A percentile compares a stretch with the other conserved stretches of the same genome.
Evolutionary conservation across 2,113 vertebrate species (phyloP).

Genomic region (Chaenocephalus aceratus): DNA sequence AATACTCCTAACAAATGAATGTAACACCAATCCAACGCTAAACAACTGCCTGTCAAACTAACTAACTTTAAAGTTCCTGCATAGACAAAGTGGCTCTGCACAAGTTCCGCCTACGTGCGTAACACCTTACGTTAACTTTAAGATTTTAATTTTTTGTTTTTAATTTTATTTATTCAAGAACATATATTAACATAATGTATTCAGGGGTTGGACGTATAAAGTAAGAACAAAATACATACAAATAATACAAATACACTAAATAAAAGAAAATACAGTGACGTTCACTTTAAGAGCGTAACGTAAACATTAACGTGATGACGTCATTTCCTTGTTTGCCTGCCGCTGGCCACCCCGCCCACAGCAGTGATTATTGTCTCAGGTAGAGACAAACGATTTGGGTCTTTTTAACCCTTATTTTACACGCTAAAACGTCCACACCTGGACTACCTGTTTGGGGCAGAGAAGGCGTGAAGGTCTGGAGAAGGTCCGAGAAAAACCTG

Average conservation of each 20-base stretch:
- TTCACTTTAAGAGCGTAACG: conserved; percentile 56
- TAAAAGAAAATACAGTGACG: not conserved
- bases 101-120: conserved; percentile 26
- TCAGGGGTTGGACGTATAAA: no score
- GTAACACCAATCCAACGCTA: not conserved
- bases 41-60: not conserved
- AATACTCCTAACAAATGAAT: not conserved
- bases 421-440: not conserved
- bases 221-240: no score
- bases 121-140: conserved; percentile 45
- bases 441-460: not conserved
- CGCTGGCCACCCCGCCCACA: conserved; percentile 49
- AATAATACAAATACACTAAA: no score
- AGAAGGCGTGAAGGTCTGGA: not conserved
- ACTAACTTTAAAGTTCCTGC: not conserved
- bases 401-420: not conserved
- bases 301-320: conserved; percentile 63
- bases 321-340: conserved; percentile 73
- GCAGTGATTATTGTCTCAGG: conserved; percentile 39
- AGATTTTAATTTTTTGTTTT: conserved; percentile 1
- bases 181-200: no score
- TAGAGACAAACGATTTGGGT: conserved; percentile 16
- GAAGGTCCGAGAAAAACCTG: not conserved
- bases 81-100: no score
- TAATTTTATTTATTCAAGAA: no score